Evolutionary conservation across 1,140 invertebrate genomes (phyloP).

Genomic region (Bombus terrestris): DNA sequence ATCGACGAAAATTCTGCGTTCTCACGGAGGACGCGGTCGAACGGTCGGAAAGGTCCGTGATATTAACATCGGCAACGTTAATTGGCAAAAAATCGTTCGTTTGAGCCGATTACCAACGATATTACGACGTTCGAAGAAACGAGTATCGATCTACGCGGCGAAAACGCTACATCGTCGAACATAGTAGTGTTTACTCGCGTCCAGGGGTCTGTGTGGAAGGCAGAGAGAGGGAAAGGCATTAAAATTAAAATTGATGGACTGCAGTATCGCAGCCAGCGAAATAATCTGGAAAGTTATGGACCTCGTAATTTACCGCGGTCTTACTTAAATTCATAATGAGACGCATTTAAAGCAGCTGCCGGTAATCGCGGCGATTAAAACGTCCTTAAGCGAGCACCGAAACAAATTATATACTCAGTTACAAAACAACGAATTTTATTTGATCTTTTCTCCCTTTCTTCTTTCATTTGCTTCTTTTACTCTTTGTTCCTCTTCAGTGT

Average conservation of each 20-base stretch:
- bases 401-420: conserved; percentile 48
- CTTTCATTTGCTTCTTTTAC: too few species aligned
- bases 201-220: not conserved
- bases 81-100: not conserved
- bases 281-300: conserved; percentile 70
- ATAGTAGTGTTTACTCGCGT: not conserved
- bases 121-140: conserved; percentile 15
- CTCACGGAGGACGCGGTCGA: not conserved
- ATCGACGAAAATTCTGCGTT: not conserved
- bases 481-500: not conserved
- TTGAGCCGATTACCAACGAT: conserved; percentile 1
- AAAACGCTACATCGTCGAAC: conserved; percentile 17
- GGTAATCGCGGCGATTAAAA: conserved; percentile 75
- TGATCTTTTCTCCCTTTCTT: not conserved
- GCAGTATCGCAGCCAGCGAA: conserved; percentile 56
- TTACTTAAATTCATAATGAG: conserved; percentile 72
- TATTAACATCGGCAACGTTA: not conserved
- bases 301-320: conserved; percentile 68
- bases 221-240: conserved; percentile 43
- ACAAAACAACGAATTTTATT: conserved; percentile 31
- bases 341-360: conserved; percentile 74
- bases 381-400: conserved; percentile 64
- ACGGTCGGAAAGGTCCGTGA: not conserved
- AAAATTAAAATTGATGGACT: conserved; percentile 69
- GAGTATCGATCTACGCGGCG: conserved; percentile 10